These are phyloP conservation scores for Odontocolon sp. DNA, from an alignment of 2,888 invertebrate genomes.

Conservation along the genomic window DNA sequence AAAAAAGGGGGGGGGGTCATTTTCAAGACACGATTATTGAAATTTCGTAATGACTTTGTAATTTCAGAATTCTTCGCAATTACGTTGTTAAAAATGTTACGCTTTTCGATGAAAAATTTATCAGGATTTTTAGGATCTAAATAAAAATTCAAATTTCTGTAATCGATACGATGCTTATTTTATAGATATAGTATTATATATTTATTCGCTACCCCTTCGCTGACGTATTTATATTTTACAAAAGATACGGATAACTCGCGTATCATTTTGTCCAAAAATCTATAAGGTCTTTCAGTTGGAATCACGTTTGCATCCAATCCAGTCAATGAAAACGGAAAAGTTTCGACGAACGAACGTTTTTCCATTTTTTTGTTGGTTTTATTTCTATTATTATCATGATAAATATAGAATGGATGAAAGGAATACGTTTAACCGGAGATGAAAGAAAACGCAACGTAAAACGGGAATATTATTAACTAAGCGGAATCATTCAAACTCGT, in stretches of 20 bases:
- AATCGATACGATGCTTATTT: slow-evolving; percentile 41
- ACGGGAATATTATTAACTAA: background rate
- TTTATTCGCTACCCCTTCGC: slow-evolving; percentile 14
- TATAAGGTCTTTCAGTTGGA: background rate
- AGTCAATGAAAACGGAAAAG: slow-evolving; percentile 1
- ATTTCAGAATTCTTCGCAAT: too few species aligned
- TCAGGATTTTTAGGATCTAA: background rate
- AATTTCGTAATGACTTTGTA: too few species aligned
- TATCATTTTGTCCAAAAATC: slow-evolving; percentile 13
- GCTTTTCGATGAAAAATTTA: too few species aligned
- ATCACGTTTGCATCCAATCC: background rate
- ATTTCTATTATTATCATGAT: background rate
- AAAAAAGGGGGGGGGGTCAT: too few species aligned
- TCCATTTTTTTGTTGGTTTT: background rate
- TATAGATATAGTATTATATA: slow-evolving; percentile 37
- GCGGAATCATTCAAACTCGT: slow-evolving; percentile 25
- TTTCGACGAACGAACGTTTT: background rate
- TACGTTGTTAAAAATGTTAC: too few species aligned
- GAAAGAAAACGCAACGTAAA: background rate
- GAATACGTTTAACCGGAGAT: background rate
- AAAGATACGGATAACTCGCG: slow-evolving; percentile 2
- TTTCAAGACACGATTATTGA: too few species aligned
- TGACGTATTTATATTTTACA: slow-evolving; percentile 38
- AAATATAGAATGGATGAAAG: background rate
- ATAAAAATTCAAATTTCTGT: slow-evolving; percentile 7